phyloP scores from a whole-genome alignment of 2,888 invertebrate species.

The Timandra comae region DNA sequence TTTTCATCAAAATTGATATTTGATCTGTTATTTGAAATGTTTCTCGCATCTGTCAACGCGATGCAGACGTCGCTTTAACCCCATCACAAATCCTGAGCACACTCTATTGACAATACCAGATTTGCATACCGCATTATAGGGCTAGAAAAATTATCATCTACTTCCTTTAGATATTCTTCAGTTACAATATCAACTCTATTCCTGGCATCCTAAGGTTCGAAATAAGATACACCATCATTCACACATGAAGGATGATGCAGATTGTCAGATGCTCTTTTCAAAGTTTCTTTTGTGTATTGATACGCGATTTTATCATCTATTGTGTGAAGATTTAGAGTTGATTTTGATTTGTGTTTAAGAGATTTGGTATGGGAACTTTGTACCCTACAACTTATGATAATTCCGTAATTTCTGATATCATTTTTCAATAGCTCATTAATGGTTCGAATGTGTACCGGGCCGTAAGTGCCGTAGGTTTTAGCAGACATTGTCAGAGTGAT shows the following conservation, averaged over 20 bases:
- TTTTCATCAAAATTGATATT: conserved; percentile 29
- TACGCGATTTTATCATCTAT: conserved; percentile 4
- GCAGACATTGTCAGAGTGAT: conserved; percentile 41
- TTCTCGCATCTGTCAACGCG: conserved; percentile 67
- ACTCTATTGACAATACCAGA: conserved; percentile 34
- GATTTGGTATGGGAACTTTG: conserved; percentile 40
- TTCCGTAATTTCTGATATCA: conserved; percentile 70
- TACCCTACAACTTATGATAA: conserved; percentile 70
- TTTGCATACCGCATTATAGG: conserved; percentile 71
- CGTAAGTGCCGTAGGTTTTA: conserved; percentile 59
- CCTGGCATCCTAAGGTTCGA: conserved; percentile 6
- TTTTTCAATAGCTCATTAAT: conserved; percentile 77
- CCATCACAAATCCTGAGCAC: conserved; percentile 10
- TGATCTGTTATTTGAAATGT: conserved; percentile 45
- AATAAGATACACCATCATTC: conserved; percentile 6
- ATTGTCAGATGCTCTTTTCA: conserved; percentile 41
- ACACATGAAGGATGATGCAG: conserved; percentile 26
- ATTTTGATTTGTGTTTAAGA: conserved; percentile 19
- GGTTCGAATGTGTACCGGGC: conserved; percentile 48
- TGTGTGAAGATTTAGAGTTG: conserved; percentile 9
- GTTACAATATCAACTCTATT: conserved; percentile 24
- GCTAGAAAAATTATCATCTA: conserved; percentile 49
- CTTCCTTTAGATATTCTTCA: conserved; percentile 27
- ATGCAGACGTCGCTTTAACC: conserved; percentile 60
- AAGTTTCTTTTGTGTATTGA: conserved; percentile 10